phyloP scores from a whole-genome alignment of 2,888 invertebrate genomes.

The Sphaerophoria rueppellii region DNA sequence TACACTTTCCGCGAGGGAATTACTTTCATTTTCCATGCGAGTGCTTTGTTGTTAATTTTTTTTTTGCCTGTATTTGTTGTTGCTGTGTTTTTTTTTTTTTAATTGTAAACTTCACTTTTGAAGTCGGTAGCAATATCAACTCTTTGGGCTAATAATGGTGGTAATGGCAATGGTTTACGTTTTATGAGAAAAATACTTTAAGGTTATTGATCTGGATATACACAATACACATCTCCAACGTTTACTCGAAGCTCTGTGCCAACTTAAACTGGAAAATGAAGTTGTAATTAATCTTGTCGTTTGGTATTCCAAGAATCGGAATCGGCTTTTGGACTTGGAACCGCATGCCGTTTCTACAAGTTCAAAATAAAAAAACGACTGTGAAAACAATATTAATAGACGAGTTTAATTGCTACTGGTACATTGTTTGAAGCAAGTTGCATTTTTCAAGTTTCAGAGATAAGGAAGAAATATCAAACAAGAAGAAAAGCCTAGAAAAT shows the following conservation, averaged over 20 bases:
- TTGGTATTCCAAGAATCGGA: slow-evolving; percentile 49
- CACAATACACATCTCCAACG: neutral
- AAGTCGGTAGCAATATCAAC: slow-evolving; percentile 13
- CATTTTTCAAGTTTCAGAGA: neutral
- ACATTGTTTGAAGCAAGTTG: slow-evolving; percentile 30
- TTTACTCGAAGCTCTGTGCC: neutral
- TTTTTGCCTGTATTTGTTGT: neutral
- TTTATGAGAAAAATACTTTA: slow-evolving; percentile 33
- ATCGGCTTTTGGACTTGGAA: neutral
- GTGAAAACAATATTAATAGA: slow-evolving; percentile 56
- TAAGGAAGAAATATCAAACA: slow-evolving; percentile 29
- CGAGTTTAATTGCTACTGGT: slow-evolving; percentile 32
- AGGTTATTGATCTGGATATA: slow-evolving; percentile 65
- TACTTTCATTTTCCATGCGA: slow-evolving; percentile 69
- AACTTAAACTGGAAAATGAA: neutral
- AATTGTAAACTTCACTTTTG: neutral
- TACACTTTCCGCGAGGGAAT: slow-evolving; percentile 62
- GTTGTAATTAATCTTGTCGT: slow-evolving; percentile 8
- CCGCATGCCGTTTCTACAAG: slow-evolving; percentile 30
- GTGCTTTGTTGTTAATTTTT: slow-evolving; percentile 40
- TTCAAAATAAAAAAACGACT: neutral
- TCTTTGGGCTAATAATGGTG: slow-evolving; percentile 40
- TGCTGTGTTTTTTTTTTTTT: too few relatives aligned
- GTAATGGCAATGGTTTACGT: slow-evolving; percentile 58
- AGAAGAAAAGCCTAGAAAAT: neutral